A percentile compares a stretch with the other conserved stretches of the same genome.
phyloP scores from a whole-genome alignment of 2,888 invertebrate genomes.

The Scaptomyza flava region DNA sequence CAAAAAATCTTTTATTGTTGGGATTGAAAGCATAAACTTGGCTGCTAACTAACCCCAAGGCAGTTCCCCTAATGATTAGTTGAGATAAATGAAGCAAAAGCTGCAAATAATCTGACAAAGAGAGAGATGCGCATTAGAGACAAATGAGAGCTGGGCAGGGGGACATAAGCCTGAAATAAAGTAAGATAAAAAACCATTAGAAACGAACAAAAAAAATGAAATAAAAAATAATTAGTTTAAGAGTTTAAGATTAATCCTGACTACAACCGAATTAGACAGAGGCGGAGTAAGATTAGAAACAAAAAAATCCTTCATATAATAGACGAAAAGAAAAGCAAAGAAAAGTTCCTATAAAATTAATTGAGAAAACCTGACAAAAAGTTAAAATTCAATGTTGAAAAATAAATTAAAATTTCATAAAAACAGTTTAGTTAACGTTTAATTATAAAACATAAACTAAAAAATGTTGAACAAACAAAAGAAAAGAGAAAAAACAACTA shows the following conservation, averaged over 20 bases:
- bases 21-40: slow-evolving; percentile 1
- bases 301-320: background rate
- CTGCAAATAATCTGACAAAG: slow-evolving; percentile 27
- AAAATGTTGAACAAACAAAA: background rate
- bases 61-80: background rate
- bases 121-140: background rate
- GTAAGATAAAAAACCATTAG: background rate
- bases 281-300: background rate
- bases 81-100: background rate
- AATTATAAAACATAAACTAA: background rate
- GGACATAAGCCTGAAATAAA: background rate
- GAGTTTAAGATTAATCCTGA: background rate
- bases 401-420: background rate
- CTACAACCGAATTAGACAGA: background rate
- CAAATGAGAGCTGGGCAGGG: background rate
- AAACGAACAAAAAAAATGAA: background rate
- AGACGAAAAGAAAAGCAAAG: background rate
- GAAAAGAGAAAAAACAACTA: background rate
- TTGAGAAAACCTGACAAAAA: too few relatives aligned
- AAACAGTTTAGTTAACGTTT: too few relatives aligned
- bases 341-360: background rate
- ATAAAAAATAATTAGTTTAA: background rate
- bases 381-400: background rate
- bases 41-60: slow-evolving; percentile 5
- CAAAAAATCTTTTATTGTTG: slow-evolving; percentile 5